Conservation (phyloP, 1,140 invertebrate species). For the Anoplolepis gracilipes region DNA sequence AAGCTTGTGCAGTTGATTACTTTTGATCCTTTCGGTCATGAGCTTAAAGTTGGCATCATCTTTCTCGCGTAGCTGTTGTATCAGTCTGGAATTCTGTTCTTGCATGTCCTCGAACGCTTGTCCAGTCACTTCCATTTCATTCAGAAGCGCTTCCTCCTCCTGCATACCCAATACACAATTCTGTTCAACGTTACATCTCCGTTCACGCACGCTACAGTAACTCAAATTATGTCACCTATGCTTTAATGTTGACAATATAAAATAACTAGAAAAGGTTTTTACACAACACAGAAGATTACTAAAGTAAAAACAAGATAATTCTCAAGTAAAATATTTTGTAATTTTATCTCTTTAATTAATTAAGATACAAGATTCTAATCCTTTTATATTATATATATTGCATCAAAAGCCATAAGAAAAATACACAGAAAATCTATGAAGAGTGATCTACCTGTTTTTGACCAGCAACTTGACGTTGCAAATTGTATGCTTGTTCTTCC, state of each 20-base stretch:
- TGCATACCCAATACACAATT: slow-evolving; percentile 86
- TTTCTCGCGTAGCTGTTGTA: slow-evolving; percentile 98
- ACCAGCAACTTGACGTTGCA: slow-evolving; percentile 93
- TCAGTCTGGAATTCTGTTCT: slow-evolving; percentile 98
- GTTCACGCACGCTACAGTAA: slow-evolving; percentile 74
- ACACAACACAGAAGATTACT: background rate
- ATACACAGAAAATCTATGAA: slow-evolving; percentile 64
- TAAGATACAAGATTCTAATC: background rate
- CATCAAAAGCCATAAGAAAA: background rate
- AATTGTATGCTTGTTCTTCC: slow-evolving; percentile 95
- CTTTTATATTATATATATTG: background rate
- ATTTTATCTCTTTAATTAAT: background rate
- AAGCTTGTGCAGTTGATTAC: slow-evolving; percentile 98
- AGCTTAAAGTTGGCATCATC: slow-evolving; percentile 99
- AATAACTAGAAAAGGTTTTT: too few species aligned
- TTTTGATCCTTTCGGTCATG: slow-evolving; percentile 99
- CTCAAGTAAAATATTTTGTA: background rate
- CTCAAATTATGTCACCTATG: slow-evolving; percentile 13
- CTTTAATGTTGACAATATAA: background rate
- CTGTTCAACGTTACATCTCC: slow-evolving; percentile 84
- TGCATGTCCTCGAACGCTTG: slow-evolving; percentile 99
- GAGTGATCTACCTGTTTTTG: slow-evolving; percentile 92
- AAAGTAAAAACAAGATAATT: slow-evolving; percentile 1
- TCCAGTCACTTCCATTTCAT: slow-evolving; percentile 99
- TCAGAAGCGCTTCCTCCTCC: slow-evolving; percentile 98